phyloP scores from a whole-genome alignment of 2,797 vertebrate genomes.

The Sparidentex hasta region DNA sequence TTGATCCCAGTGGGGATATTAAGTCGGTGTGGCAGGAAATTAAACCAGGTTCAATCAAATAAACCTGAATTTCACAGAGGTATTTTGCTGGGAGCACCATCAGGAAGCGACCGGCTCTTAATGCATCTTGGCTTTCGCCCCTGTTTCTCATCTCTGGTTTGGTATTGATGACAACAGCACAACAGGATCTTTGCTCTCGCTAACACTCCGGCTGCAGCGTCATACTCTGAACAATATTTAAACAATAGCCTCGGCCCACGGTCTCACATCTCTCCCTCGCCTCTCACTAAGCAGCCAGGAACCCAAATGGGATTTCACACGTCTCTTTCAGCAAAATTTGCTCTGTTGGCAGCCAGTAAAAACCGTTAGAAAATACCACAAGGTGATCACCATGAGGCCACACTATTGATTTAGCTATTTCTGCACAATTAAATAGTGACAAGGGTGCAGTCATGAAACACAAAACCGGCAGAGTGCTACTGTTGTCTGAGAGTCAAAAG shows the following conservation, averaged over 20 bases:
- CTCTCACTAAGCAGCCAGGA: slow-evolving; percentile 14
- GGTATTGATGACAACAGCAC: slow-evolving; percentile 23
- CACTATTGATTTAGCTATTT: slow-evolving; percentile 61
- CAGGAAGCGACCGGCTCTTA: slow-evolving; percentile 14
- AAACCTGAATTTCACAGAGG: slow-evolving; percentile 43
- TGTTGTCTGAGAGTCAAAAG: slow-evolving; percentile 1
- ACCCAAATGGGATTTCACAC: slow-evolving; percentile 56
- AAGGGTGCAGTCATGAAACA: slow-evolving; percentile 42
- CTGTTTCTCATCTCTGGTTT: slow-evolving; percentile 35
- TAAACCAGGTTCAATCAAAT: slow-evolving; percentile 47
- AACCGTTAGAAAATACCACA: slow-evolving; percentile 48
- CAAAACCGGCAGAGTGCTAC: not conserved
- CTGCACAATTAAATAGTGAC: slow-evolving; percentile 46
- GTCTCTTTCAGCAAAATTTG: slow-evolving; percentile 51
- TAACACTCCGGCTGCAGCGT: not conserved
- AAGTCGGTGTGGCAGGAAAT: slow-evolving; percentile 70
- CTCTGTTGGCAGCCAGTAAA: slow-evolving; percentile 47
- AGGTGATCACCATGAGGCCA: slow-evolving; percentile 42
- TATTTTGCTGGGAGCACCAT: not conserved
- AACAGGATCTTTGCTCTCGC: slow-evolving; percentile 4
- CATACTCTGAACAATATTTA: slow-evolving; percentile 30
- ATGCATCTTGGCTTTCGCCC: slow-evolving; percentile 7
- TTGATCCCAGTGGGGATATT: slow-evolving; percentile 75
- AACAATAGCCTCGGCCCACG: slow-evolving; percentile 39
- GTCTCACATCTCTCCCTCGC: slow-evolving; percentile 18